These are phyloP conservation scores for Mercenaria mercenaria DNA, from an alignment of 1,140 invertebrate genomes.

Conservation along the genomic window DNA sequence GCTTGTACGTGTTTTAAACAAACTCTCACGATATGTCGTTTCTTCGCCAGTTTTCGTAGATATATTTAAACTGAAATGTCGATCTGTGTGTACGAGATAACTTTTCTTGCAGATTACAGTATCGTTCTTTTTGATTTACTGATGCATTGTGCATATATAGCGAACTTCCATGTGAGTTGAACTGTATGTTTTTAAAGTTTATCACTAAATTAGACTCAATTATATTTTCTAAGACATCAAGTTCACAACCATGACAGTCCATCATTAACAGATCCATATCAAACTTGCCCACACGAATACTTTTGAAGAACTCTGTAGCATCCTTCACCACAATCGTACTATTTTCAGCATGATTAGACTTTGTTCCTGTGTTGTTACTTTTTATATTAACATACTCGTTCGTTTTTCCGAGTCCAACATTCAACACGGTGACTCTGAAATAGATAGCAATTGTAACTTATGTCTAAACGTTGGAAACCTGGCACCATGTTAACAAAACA, in stretches of 20 bases:
- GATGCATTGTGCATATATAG: neutral
- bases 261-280: neutral
- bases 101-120: neutral
- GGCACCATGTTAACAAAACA: too few species aligned
- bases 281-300: neutral
- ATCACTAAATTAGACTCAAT: neutral
- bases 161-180: neutral
- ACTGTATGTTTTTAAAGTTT: neutral
- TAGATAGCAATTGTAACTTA: too few species aligned
- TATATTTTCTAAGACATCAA: neutral
- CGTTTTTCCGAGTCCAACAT: neutral
- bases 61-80: neutral
- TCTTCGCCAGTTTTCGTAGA: neutral
- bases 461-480: too few species aligned
- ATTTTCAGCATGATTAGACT: neutral
- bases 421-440: neutral
- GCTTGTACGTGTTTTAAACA: too few species aligned
- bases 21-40: neutral
- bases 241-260: neutral
- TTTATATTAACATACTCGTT: neutral
- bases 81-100: neutral
- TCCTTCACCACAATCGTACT: neutral
- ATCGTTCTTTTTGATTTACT: neutral
- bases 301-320: neutral
- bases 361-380: neutral